Base-by-base conservation (phyloP, 2,797 vertebrate species). In the Kryptolebias ocellatus region DNA sequence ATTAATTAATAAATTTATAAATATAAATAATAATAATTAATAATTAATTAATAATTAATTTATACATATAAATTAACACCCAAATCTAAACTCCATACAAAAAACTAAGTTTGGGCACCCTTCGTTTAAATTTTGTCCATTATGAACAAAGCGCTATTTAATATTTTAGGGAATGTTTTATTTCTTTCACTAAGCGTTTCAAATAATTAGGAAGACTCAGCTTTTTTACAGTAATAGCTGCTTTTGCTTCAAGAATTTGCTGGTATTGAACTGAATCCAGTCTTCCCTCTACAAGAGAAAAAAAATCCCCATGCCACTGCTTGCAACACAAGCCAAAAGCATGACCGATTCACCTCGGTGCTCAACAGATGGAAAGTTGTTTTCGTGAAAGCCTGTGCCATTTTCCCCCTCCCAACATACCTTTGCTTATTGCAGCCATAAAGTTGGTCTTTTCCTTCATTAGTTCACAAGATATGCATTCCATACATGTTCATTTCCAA, bases 181-280 rank as follows among this genome's bases (percentile, higher is more conserved):
- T 34, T 34, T 34, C 31, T 34, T 6, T 34, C 31, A 34, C 31
- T 34, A 34, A 9, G 31, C 5, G 5, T 34, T 24, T 24, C 20
- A 24, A 24, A 24, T 24, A 24, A 24, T 24, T 24, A 24, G 20
- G 20, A 24, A 24, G 20, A 24, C 20, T 34, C 31, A 34, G 31
- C 31, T 34, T 34, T 34, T 34, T 34, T 34, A 5, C 31, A 5
- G 5, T 34, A 10, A 10, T 10, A 12, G 37, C 37, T 39, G 37
- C 29, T 18, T 34, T 64, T 45, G n/a, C 49, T 37, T 53, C 27
- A 47, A 53, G 5, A 56, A 50, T 37, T 58, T 10, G 3, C 24
- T 52, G 29, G 27, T 37, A 31, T 54, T 64, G 58, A 16, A 18
- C 20, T 53, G 20, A 64, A 65, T 42, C 14, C 29, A 31, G 60